phyloP scores from a whole-genome alignment of 30 jellyfish, hydroid and myxozoan genomes.

The Turritopsis dohrnii region DNA sequence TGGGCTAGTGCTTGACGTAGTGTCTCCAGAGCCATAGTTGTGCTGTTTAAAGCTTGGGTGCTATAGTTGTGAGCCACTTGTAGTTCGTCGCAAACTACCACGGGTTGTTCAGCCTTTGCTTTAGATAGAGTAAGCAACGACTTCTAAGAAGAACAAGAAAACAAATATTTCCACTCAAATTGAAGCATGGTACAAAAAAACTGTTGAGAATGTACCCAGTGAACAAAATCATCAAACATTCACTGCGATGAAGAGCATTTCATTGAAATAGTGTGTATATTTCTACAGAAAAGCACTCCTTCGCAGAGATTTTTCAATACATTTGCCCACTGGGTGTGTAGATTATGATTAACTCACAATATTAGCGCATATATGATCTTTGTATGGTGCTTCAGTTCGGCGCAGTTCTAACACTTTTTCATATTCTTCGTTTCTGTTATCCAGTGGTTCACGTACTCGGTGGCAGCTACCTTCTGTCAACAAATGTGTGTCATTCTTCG shows the following conservation, averaged over 20 bases:
- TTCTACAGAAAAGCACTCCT: too few relatives aligned
- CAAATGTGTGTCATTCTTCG: background rate
- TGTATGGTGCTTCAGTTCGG: conserved; percentile 12
- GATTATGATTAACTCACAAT: conserved; percentile 30
- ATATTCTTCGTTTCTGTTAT: conserved; percentile 31
- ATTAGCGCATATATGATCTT: conserved; percentile 45
- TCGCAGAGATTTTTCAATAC: too few relatives aligned
- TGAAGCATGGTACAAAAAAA: background rate
- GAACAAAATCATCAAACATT: background rate
- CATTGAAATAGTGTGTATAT: too few relatives aligned
- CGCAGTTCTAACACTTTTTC: conserved; percentile 35
- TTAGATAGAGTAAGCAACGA: conserved; percentile 4
- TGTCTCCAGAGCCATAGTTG: conserved; percentile 51
- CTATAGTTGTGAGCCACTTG: conserved; percentile 67
- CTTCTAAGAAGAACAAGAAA: background rate
- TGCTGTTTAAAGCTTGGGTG: conserved; percentile 54
- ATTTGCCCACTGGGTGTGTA: too few relatives aligned
- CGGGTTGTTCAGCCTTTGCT: background rate
- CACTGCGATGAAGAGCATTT: too few relatives aligned
- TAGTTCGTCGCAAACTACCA: background rate
- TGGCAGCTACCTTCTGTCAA: background rate
- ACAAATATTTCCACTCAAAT: background rate
- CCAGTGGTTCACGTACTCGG: conserved; percentile 68
- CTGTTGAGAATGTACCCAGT: background rate
- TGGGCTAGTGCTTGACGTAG: conserved; percentile 46